phyloP scores from a whole-genome alignment of 2,113 vertebrate genomes.

The Ceyx melanurus region DNA sequence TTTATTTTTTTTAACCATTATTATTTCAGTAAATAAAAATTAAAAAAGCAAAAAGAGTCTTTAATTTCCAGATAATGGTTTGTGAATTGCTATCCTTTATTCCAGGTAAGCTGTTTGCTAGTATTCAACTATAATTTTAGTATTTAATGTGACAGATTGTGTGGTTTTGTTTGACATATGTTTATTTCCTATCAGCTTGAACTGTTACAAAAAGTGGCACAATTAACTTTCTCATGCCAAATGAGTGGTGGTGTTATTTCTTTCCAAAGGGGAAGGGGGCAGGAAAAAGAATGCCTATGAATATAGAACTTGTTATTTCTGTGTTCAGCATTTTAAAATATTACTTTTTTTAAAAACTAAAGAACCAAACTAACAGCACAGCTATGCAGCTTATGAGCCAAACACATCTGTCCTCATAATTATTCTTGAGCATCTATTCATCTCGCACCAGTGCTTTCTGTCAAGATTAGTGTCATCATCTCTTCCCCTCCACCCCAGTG shows the following conservation, averaged over 20 bases:
- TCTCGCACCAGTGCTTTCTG: slow-evolving; percentile 58
- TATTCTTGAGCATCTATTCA: slow-evolving; percentile 45
- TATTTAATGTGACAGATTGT: slow-evolving; percentile 77
- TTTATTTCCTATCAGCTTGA: slow-evolving; percentile 72
- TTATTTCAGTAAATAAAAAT: too few species aligned
- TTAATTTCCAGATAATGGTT: too few species aligned
- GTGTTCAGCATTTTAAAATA: background rate
- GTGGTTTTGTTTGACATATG: slow-evolving; percentile 75
- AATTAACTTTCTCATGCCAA: slow-evolving; percentile 66
- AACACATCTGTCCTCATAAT: slow-evolving; percentile 57
- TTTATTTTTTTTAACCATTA: slow-evolving; percentile 73
- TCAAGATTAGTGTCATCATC: slow-evolving; percentile 46
- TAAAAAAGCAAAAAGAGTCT: too few species aligned
- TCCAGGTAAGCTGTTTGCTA: slow-evolving; percentile 85
- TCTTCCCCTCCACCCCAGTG: background rate
- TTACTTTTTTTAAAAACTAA: slow-evolving; percentile 48
- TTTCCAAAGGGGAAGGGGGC: slow-evolving; percentile 25
- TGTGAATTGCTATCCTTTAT: background rate
- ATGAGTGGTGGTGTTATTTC: background rate
- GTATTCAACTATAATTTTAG: slow-evolving; percentile 79
- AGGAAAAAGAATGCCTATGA: slow-evolving; percentile 52
- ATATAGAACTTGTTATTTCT: slow-evolving; percentile 29
- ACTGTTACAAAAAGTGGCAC: slow-evolving; percentile 73
- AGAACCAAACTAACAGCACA: slow-evolving; percentile 73
- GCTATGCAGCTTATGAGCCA: slow-evolving; percentile 70